These are phyloP conservation scores for Megaceryle alcyon DNA, from an alignment of 2,797 vertebrate genomes.

Conservation along the genomic window DNA sequence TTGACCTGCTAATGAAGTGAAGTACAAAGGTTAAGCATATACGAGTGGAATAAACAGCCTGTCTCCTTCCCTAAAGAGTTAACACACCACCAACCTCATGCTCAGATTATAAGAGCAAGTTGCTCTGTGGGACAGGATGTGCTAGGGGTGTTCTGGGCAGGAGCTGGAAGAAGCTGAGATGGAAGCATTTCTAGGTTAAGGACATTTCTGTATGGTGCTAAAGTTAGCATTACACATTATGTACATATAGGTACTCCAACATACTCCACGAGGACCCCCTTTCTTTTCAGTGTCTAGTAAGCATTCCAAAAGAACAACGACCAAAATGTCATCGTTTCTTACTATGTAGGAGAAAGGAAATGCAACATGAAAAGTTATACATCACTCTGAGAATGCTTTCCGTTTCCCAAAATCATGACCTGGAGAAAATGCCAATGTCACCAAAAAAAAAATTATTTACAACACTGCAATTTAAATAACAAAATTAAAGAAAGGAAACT, in stretches of 20 bases:
- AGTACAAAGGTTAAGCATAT: not conserved
- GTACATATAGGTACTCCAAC: not conserved
- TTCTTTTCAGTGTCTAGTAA: not conserved
- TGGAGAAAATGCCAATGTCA: not conserved
- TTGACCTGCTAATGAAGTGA: not conserved
- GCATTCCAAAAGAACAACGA: not conserved
- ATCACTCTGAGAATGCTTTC: not conserved
- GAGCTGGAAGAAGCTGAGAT: not conserved
- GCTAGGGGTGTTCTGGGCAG: accelerated
- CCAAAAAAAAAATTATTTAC: not conserved
- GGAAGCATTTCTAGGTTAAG: not conserved
- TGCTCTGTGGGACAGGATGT: not conserved
- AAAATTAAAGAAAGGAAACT: not conserved
- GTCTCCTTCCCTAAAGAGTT: not conserved
- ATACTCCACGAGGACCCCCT: not conserved
- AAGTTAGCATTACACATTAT: not conserved
- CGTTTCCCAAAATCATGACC: not conserved
- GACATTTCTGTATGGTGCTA: not conserved
- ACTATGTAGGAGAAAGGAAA: not conserved
- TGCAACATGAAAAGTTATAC: not conserved
- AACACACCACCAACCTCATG: not conserved
- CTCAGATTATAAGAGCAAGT: accelerated
- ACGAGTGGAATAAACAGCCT: not conserved
- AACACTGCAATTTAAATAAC: not conserved
- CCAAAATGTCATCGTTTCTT: not conserved